Percentiles rank a stretch among this genome's conserved stretches.
phyloP scores from a whole-genome alignment of 2,888 invertebrate genomes.

The Cremastobaeus sp. region DNA sequence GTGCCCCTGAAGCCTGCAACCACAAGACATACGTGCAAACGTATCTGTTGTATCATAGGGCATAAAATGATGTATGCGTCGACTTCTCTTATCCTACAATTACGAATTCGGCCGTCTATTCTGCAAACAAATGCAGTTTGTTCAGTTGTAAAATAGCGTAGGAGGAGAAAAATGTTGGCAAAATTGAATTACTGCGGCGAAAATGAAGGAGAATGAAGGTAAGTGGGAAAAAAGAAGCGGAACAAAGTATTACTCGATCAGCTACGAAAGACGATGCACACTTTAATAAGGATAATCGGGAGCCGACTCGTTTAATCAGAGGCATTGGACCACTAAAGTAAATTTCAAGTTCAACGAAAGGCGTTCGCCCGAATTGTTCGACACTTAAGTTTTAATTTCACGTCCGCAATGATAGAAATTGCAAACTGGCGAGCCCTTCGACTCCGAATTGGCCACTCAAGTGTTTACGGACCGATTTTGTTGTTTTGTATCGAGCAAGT shows the following conservation, averaged over 20 bases:
- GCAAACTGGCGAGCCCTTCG: too few relatives aligned
- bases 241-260: constrained; percentile 58
- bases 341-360: constrained; percentile 54
- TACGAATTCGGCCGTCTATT: too few relatives aligned
- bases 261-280: constrained; percentile 61
- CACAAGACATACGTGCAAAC: too few relatives aligned
- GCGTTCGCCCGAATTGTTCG: constrained; percentile 17
- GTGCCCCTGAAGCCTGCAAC: too few relatives aligned
- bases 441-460: too few relatives aligned
- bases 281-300: constrained; percentile 73
- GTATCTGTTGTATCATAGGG: too few relatives aligned
- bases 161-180: constrained; percentile 15
- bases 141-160: constrained; percentile 21
- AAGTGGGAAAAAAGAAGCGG: constrained; percentile 40
- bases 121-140: constrained; percentile 5
- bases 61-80: too few relatives aligned
- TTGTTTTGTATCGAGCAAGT: background rate
- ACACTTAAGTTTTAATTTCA: constrained; percentile 39
- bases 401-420: constrained; percentile 24
- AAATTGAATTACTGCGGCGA: constrained; percentile 51
- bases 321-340: constrained; percentile 54
- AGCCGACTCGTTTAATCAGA: constrained; percentile 72
- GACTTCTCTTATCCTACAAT: too few relatives aligned
- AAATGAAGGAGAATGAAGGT: constrained; percentile 46
- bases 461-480: too few relatives aligned